phyloP scores from a whole-genome alignment of 2,797 vertebrate genomes.

The Enteromius paludinosus region DNA sequence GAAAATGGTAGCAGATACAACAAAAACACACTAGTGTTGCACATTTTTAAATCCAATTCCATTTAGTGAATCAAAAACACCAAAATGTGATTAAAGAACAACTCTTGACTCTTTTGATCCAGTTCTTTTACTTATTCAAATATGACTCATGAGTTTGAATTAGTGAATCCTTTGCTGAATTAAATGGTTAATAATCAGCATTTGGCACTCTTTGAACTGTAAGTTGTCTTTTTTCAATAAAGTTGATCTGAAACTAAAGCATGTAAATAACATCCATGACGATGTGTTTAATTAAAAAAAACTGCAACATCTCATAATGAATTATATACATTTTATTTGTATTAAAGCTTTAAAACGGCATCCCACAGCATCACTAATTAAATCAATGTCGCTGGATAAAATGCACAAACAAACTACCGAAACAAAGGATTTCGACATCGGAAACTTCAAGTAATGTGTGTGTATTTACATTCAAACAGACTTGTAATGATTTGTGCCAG shows the following conservation, averaged over 20 bases:
- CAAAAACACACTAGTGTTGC: no score
- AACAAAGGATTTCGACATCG: neutral
- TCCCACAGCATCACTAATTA: neutral
- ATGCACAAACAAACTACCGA: neutral
- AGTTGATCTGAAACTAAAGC: neutral
- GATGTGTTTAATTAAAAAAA: neutral
- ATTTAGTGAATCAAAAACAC: no score
- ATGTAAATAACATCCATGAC: neutral
- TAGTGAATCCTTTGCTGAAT: neutral
- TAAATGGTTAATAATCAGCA: neutral
- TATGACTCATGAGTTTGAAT: neutral
- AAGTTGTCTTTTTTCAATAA: neutral
- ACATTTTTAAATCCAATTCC: no score
- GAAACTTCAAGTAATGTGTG: constrained; percentile 14
- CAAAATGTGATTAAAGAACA: no score
- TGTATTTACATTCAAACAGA: neutral
- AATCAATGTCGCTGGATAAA: neutral
- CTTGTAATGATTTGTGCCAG: neutral
- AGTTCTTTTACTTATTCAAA: neutral
- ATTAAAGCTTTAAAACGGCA: neutral
- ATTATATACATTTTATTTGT: neutral
- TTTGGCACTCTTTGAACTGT: neutral
- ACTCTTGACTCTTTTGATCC: neutral
- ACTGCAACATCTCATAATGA: neutral
- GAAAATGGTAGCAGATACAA: no score